A percentile compares a stretch with the other conserved stretches of the same genome.
These are phyloP conservation scores for Erpetoichthys calabaricus DNA, from an alignment of 2,797 vertebrate genomes.

Conservation along the genomic window DNA sequence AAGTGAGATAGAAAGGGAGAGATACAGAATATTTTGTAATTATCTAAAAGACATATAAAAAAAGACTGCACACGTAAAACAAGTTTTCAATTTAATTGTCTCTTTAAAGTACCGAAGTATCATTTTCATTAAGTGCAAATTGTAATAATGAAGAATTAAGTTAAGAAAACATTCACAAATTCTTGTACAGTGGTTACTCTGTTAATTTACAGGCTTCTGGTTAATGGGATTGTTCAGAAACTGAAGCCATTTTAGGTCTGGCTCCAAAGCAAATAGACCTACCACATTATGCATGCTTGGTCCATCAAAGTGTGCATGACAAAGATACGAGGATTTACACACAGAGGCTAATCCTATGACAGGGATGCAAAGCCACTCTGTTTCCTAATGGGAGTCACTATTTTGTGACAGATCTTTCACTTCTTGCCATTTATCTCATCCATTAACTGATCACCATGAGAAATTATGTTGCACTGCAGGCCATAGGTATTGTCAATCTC, in stretches of 20 bases:
- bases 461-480: background rate
- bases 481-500: background rate
- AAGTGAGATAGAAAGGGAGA: too few relatives aligned
- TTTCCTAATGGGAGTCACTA: background rate
- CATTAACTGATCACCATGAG: background rate
- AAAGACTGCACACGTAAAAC: conserved; percentile 14
- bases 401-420: conserved; percentile 9
- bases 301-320: conserved; percentile 37
- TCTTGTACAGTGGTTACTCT: background rate
- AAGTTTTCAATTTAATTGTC: conserved; percentile 24
- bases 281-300: conserved; percentile 23
- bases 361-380: conserved; percentile 12
- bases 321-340: conserved; percentile 43
- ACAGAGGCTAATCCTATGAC: conserved; percentile 30
- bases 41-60: conserved; percentile 23
- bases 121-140: conserved; percentile 17
- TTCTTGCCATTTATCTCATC: conserved; percentile 3
- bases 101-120: conserved; percentile 20
- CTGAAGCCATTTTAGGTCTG: background rate
- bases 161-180: conserved; percentile 5
- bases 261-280: conserved; percentile 12
- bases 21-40: conserved; percentile 7
- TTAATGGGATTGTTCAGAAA: conserved; percentile 8
- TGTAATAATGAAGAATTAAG: conserved; percentile 19
- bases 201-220: conserved; percentile 1